A percentile compares a stretch with the other conserved stretches of the same genome.
Conservation (phyloP, 2,888 invertebrate genomes). For the Hypselothyrea guttata region DNA sequence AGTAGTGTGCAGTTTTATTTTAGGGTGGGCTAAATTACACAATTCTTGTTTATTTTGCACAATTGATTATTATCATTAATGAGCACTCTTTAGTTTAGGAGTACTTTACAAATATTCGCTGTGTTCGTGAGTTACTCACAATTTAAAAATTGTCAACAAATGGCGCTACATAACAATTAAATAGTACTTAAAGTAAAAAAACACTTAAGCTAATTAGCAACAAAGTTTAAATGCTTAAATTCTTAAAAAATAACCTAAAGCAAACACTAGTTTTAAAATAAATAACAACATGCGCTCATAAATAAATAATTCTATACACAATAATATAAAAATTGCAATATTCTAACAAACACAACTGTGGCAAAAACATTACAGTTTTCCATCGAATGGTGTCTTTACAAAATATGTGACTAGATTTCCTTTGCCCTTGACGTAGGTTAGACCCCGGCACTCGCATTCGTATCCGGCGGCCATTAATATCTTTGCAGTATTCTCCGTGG, state of each 20-base stretch:
- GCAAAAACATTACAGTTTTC: conserved; percentile 82
- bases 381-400: conserved; percentile 92
- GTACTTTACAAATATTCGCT: conserved; percentile 60
- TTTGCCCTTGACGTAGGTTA: conserved; percentile 97
- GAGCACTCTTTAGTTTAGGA: conserved; percentile 12
- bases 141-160: conserved; percentile 35
- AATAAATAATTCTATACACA: conserved; percentile 29
- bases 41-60: conserved; percentile 15
- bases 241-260: conserved; percentile 36
- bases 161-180: conserved; percentile 50
- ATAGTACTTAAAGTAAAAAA: conserved; percentile 52
- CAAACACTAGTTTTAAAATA: conserved; percentile 49
- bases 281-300: conserved; percentile 64
- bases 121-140: conserved; percentile 55
- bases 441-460: conserved; percentile 94
- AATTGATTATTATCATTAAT: conserved; percentile 24
- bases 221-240: conserved; percentile 64
- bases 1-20: background rate
- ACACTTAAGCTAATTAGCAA: conserved; percentile 37
- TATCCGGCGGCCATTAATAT: conserved; percentile 93
- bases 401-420: conserved; percentile 95
- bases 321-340: conserved; percentile 15
- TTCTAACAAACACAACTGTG: conserved; percentile 38
- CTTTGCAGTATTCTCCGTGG: conserved; percentile 91
- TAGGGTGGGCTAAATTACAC: conserved; percentile 60